These are phyloP conservation scores for Tinea pellionella DNA, from an alignment of 2,888 invertebrate species.

Conservation along the genomic window DNA sequence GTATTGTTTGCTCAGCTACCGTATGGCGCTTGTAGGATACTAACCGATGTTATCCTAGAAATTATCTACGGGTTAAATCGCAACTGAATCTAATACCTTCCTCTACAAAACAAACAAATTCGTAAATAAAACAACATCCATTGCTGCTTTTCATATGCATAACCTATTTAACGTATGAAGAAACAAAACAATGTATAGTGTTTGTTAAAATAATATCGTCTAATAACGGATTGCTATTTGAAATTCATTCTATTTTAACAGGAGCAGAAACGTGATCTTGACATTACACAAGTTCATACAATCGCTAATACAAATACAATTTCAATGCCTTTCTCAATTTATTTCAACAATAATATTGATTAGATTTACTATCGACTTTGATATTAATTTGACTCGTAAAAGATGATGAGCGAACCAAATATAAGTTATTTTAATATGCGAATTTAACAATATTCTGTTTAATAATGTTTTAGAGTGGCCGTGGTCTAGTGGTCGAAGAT, in stretches of 20 bases:
- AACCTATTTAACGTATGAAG: background rate
- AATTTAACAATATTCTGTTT: no score
- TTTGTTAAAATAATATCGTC: background rate
- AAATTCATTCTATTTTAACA: background rate
- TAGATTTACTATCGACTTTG: no score
- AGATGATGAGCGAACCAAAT: no score
- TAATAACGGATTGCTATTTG: background rate
- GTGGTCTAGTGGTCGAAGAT: no score
- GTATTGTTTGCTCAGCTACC: background rate
- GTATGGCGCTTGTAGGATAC: background rate
- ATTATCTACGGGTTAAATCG: background rate
- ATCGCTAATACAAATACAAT: background rate
- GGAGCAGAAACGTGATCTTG: conserved; percentile 7
- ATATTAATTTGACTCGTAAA: no score
- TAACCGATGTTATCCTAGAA: background rate
- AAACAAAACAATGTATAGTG: background rate
- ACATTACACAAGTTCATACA: background rate
- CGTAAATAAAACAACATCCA: background rate
- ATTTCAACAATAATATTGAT: background rate
- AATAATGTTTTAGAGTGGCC: no score
- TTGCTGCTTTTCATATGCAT: background rate
- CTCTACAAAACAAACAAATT: background rate
- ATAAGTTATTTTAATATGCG: no score
- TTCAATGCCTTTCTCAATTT: background rate
- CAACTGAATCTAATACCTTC: background rate